These are phyloP conservation scores for Channa maculata DNA, from an alignment of 2,113 vertebrate species.

Conservation along the genomic window DNA sequence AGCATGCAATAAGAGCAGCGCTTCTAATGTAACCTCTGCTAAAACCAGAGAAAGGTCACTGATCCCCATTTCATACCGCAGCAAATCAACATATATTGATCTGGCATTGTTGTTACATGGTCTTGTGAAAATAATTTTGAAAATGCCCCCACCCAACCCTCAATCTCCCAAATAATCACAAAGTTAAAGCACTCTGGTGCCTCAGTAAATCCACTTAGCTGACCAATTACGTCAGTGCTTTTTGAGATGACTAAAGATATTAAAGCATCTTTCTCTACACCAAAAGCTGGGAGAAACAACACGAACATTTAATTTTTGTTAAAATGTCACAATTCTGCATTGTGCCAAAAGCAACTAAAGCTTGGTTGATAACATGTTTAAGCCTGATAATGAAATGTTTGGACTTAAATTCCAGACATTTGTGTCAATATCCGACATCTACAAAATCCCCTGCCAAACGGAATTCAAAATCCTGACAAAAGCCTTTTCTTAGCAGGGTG, in stretches of 20 bases:
- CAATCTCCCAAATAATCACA: constrained; percentile 13
- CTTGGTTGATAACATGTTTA: background rate
- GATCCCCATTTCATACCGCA: constrained; percentile 31
- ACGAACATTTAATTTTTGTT: too few species aligned
- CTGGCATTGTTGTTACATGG: constrained; percentile 8
- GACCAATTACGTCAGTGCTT: constrained; percentile 21
- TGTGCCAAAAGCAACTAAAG: background rate
- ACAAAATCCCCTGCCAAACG: too few species aligned
- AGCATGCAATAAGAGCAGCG: constrained; percentile 31
- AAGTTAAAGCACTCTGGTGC: constrained; percentile 11
- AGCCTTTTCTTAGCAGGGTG: too few species aligned
- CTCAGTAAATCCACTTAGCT: constrained; percentile 52
- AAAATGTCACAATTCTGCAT: background rate
- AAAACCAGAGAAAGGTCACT: constrained; percentile 1
- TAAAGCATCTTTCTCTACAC: background rate
- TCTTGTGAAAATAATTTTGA: constrained; percentile 6
- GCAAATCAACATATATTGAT: constrained; percentile 19
- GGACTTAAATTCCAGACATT: background rate
- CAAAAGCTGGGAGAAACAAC: background rate
- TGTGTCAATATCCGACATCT: background rate
- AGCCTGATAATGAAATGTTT: background rate
- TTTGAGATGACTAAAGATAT: constrained; percentile 22
- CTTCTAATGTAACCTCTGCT: constrained; percentile 19
- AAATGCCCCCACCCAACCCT: background rate
- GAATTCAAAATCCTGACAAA: too few species aligned